Base-by-base conservation (phyloP, 2,888 invertebrate species). In the Acanthoscelides obtectus region DNA sequence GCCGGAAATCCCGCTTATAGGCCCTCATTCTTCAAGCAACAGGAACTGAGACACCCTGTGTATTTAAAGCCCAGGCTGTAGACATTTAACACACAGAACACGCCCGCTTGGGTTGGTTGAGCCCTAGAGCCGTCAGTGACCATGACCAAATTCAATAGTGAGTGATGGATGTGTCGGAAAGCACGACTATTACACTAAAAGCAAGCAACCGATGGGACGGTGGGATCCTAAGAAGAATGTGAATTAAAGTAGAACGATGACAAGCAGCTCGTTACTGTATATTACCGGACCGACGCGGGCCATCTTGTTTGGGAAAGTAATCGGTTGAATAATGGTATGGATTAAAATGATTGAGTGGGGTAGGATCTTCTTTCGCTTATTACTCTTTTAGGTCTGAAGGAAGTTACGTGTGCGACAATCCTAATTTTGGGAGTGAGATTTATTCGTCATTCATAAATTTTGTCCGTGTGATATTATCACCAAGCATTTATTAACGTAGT, bases 191-290 rank as follows among this genome's bases (percentile, higher is more conserved):
- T 78, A 77, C 75, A 74, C 75, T 78, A 76, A 78, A 79, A 80
- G 78, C 76, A 67, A 72, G 73, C 71, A n/a, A n/a, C n/a, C n/a
- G n/a, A n/a, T n/a, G n/a, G n/a, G n/a, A n/a, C n/a, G n/a, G n/a
- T n/a, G n/a, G 72, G 76, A 75, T 74, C 78, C 20, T 8, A 66
- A 79, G 78, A 80, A 78, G 78, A 79, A 80, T 78, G 77, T 72
- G 77, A 78, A 75, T 79, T 77, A 78, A 79, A 79, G 77, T 76
- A 77, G 72, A 75, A 75, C 76, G 80, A 78, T 80, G 80, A 80
- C 80, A 80, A 79, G 73, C 45, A 74, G 73, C 77, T 79, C 79
- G 78, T 80, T 80, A 79, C 77, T 80, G 75, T 75, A 77, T 76
- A 79, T 79, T 79, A 78, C 45, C 45, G 45, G 45, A 45, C 78